Percentiles rank a stretch among this genome's conserved stretches.
Conservation (phyloP, 2,888 invertebrate species). For the Trachelus troglodyta region DNA sequence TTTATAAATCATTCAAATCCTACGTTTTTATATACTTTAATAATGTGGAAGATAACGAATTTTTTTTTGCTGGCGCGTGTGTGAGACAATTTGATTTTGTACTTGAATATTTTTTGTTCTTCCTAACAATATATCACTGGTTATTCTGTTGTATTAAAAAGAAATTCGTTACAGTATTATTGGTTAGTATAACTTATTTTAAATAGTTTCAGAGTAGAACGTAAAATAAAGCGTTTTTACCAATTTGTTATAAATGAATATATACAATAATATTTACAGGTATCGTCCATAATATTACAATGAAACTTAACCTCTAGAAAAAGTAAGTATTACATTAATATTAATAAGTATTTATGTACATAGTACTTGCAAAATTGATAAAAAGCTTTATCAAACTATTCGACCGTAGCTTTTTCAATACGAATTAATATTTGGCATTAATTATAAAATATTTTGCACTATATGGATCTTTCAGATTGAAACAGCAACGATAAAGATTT, state of each 20-base stretch:
- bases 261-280: not conserved
- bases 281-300: not conserved
- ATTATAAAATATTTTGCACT: not conserved
- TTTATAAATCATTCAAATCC: not conserved
- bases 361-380: not conserved
- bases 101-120: not conserved
- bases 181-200: not conserved
- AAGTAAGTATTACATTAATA: not conserved
- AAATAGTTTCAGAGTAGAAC: not conserved
- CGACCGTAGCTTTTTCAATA: not conserved
- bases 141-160: not conserved
- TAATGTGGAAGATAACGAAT: not conserved
- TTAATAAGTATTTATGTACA: not conserved
- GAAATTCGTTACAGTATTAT: not conserved
- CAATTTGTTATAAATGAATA: not conserved
- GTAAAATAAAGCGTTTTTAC: not conserved
- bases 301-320: not conserved
- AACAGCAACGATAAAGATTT: not conserved
- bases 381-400: not conserved
- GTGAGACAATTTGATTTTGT: not conserved
- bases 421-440: not conserved
- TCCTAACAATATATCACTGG: not conserved
- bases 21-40: not conserved
- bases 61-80: not conserved
- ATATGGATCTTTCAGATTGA: not conserved